Evolutionary conservation across 2,113 vertebrate species (phyloP).

Genomic region (Chiloscyllium plagiosum): DNA sequence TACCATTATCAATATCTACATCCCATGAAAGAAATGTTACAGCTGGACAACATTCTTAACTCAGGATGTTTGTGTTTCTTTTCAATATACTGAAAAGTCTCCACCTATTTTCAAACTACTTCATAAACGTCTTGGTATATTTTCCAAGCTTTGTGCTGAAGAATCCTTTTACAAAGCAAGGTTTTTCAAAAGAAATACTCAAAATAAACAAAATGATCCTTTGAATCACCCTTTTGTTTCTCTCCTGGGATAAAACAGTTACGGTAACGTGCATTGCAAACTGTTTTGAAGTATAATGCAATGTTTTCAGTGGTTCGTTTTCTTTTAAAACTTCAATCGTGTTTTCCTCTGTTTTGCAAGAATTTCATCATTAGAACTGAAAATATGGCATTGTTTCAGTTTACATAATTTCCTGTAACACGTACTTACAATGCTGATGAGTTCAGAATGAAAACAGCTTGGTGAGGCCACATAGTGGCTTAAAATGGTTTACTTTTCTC

Average conservation of each 20-base stretch:
- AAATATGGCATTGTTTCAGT: not conserved
- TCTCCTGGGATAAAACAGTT: not conserved
- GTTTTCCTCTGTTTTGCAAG: not conserved
- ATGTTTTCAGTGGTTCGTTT: not conserved
- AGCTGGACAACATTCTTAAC: not conserved
- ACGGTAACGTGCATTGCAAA: not conserved
- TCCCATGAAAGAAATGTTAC: too few species aligned
- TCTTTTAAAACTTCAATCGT: not conserved
- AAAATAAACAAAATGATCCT: not conserved
- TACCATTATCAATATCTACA: too few species aligned
- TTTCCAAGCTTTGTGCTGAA: not conserved
- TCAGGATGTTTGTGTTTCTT: not conserved
- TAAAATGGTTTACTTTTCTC: not conserved
- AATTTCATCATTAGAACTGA: not conserved
- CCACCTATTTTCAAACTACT: not conserved
- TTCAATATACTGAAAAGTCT: not conserved
- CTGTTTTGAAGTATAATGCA: not conserved
- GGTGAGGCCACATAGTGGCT: not conserved
- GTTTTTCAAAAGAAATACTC: not conserved
- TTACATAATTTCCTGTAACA: not conserved
- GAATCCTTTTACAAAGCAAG: not conserved
- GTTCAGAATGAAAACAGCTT: not conserved
- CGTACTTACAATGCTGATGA: not conserved
- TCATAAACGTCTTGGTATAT: not conserved
- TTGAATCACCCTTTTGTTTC: not conserved